phyloP scores from a whole-genome alignment of 2,888 invertebrate genomes.

The Thymelicus acteon region DNA sequence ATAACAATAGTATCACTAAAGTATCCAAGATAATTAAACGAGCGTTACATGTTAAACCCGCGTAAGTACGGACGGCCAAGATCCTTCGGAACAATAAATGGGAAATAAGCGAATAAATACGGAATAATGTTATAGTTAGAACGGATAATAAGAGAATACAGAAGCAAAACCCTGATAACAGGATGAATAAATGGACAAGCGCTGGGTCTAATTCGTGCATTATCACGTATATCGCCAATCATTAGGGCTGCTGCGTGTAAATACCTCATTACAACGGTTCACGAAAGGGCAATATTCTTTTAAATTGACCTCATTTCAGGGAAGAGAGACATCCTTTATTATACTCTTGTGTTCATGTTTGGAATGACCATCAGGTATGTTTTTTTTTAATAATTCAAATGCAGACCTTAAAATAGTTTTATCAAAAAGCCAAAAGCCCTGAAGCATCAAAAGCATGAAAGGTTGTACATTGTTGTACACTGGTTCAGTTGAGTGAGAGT shows the following conservation, averaged over 20 bases:
- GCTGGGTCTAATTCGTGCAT: slow-evolving; percentile 43
- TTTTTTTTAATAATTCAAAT: not conserved
- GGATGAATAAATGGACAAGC: slow-evolving; percentile 43
- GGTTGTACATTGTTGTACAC: too few species aligned
- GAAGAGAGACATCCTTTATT: not conserved
- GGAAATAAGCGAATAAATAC: slow-evolving; percentile 30
- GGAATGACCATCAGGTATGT: not conserved
- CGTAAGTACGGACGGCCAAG: slow-evolving; percentile 18
- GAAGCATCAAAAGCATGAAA: too few species aligned
- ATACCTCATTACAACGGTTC: slow-evolving; percentile 12
- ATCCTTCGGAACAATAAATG: slow-evolving; percentile 20
- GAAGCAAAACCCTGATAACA: slow-evolving; percentile 32
- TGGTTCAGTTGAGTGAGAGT: too few species aligned
- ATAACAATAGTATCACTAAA: not conserved
- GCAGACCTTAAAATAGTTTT: not conserved
- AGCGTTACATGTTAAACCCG: slow-evolving; percentile 15
- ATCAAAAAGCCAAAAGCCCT: too few species aligned
- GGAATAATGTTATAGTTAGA: slow-evolving; percentile 34
- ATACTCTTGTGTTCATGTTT: slow-evolving; percentile 1
- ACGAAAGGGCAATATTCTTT: slow-evolving; percentile 12
- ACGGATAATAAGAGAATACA: slow-evolving; percentile 33
- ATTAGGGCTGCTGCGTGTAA: slow-evolving; percentile 39
- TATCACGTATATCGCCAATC: slow-evolving; percentile 45
- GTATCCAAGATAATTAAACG: not conserved
- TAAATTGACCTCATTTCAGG: slow-evolving; percentile 4